Conservation (phyloP, 1,140 invertebrate species). For the Hyphantria cunea region DNA sequence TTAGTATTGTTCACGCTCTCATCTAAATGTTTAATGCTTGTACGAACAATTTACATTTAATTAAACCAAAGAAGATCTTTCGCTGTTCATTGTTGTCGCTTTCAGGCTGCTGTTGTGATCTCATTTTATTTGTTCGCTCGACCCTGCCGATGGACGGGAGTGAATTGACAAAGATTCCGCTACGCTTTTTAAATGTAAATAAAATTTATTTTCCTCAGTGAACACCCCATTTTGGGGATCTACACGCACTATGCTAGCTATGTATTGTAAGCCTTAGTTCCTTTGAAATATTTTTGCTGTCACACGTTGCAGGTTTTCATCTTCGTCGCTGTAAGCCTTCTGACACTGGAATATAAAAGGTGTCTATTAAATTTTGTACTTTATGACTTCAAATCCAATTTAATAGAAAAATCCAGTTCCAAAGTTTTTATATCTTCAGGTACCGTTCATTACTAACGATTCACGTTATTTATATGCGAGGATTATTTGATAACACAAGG, state of each 20-base stretch:
- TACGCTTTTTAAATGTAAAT: constrained; percentile 46
- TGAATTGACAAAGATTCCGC: constrained; percentile 37
- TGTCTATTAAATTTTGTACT: no score
- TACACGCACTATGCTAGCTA: background rate
- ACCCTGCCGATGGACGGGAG: constrained; percentile 43
- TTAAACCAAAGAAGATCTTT: constrained; percentile 55
- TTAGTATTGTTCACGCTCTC: constrained; percentile 29
- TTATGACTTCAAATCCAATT: no score
- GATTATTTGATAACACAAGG: constrained; percentile 24
- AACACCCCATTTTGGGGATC: constrained; percentile 25
- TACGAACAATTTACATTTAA: constrained; percentile 61
- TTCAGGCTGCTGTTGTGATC: constrained; percentile 37
- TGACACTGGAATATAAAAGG: constrained; percentile 13
- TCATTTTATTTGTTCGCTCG: constrained; percentile 56
- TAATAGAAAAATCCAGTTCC: no score
- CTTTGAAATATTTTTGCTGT: constrained; percentile 24
- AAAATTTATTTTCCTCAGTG: constrained; percentile 39
- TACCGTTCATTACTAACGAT: constrained; percentile 20
- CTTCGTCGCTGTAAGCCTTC: background rate
- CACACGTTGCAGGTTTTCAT: constrained; percentile 4
- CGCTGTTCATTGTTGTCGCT: constrained; percentile 48
- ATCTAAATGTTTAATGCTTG: constrained; percentile 30
- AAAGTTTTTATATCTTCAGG: background rate
- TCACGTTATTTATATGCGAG: constrained; percentile 13
- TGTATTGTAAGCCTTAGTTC: constrained; percentile 5